Evolutionary conservation across 2,888 invertebrate genomes (phyloP).

Genomic region (Quadroppia sp.): DNA sequence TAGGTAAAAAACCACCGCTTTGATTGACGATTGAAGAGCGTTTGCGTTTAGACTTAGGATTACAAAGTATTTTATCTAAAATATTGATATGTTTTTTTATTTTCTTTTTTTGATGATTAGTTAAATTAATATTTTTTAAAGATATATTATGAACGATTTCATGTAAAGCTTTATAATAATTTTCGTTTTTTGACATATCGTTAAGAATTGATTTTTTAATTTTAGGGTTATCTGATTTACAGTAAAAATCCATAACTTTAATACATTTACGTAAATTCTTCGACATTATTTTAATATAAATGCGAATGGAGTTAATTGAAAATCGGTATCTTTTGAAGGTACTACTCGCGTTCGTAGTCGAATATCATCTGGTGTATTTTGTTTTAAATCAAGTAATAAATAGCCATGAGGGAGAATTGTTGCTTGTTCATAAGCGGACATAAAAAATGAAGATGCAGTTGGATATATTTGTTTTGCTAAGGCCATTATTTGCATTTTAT

Average conservation of each 20-base stretch:
- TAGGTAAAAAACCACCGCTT: slow-evolving; percentile 41
- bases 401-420: slow-evolving; percentile 45
- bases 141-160: slow-evolving; percentile 42
- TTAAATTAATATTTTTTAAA: slow-evolving; percentile 11
- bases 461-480: slow-evolving; percentile 38
- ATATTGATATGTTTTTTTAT: slow-evolving; percentile 35
- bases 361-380: slow-evolving; percentile 43
- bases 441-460: slow-evolving; percentile 24
- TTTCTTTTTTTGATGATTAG: slow-evolving; percentile 6
- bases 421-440: slow-evolving; percentile 45
- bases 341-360: slow-evolving; percentile 35
- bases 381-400: slow-evolving; percentile 46
- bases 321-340: too few species aligned
- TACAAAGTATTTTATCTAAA: not conserved
- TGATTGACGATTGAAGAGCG: slow-evolving; percentile 14
- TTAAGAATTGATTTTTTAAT: not conserved
- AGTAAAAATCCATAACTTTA: not conserved
- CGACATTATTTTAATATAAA: slow-evolving; percentile 37
- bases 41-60: not conserved
- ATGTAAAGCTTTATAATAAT: slow-evolving; percentile 15
- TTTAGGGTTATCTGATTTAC: not conserved
- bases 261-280: not conserved
- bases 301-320: not conserved
- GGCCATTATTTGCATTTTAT: slow-evolving; percentile 41
- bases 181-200: not conserved